Evolutionary conservation across 2,888 invertebrate species (phyloP).

Genomic region (Muscina levida): DNA sequence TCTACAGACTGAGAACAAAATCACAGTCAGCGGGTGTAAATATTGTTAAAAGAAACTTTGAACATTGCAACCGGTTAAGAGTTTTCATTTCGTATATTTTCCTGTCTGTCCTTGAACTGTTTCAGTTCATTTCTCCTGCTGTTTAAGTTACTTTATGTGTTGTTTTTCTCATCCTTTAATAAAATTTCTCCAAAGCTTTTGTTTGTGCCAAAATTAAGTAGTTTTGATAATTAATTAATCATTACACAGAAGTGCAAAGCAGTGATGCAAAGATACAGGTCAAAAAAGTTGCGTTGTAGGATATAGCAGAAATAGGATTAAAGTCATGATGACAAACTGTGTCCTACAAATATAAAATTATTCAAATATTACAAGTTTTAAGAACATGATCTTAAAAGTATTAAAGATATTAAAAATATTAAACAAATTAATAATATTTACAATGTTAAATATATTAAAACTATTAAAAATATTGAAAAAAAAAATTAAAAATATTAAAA

Average conservation of each 20-base stretch:
- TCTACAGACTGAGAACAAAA: not conserved
- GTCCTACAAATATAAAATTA: no score
- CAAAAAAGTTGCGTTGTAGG: not conserved
- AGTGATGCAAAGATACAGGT: slow-evolving; percentile 9
- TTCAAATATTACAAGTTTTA: no score
- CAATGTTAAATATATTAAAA: no score
- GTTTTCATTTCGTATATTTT: not conserved
- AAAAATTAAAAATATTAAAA: no score
- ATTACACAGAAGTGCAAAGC: slow-evolving; percentile 41
- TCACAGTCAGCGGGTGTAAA: no score
- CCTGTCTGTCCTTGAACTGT: slow-evolving; percentile 58
- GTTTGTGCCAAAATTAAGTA: not conserved
- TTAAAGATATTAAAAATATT: no score
- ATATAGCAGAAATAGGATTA: no score
- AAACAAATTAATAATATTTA: no score
- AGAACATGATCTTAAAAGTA: no score
- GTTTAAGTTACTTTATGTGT: slow-evolving; percentile 19
- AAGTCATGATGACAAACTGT: no score
- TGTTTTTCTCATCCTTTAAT: slow-evolving; percentile 3
- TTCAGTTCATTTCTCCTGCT: slow-evolving; percentile 21
- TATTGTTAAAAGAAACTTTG: slow-evolving; percentile 8
- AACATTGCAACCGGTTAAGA: not conserved
- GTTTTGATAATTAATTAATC: slow-evolving; percentile 59
- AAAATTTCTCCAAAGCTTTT: slow-evolving; percentile 32
- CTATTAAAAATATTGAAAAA: no score